Base-by-base conservation (phyloP, 2,113 vertebrate species). In the Drymodes brunneopygia region DNA sequence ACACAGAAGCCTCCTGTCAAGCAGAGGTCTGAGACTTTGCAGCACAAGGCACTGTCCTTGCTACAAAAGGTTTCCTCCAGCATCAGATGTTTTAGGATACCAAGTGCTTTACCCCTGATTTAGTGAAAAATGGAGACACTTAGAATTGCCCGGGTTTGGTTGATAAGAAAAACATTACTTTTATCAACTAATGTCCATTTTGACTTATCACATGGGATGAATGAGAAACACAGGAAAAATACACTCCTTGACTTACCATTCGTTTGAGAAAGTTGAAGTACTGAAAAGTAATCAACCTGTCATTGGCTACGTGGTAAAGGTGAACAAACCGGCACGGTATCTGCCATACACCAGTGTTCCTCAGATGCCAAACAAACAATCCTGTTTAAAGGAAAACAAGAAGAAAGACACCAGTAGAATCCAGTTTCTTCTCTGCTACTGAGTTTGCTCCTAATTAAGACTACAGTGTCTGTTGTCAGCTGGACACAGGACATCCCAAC, bases 201-300 rank as follows among this genome's bases (percentile, higher is more conserved):
- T 33, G 50, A 78, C 24, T 60, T 44, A 58, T 42, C 47, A 47
- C 12, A 28, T 3, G 11, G 38, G 10, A 27, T 21, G 40, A 78
- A 83, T 4, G 1, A 74, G 40, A 67, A 89, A 44, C 15, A 12
- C 0, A 0, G 20, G 24, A 40, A n/a, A 74, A 85, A 33, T 4
- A 42, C 9, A 28, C 10, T 56, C n/a, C 65, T 21, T 40, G 79
- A 86, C 96, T 75, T 97, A 99, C 99, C 99, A 98, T 98, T 53
- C 98, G 98, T 93, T 97, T 99, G 42, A 99, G 97, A 84, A 99
- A 99, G 92, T 81, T 98, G 15, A 99, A 98, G 89, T 98, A 98
- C 82, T 99, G 99, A 96, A 99, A 99, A 2, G 98, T 98, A 61
- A 98, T 94, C 97, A 98, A 95, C 38, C 94, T 97, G 56, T 94